A percentile compares a stretch with the other conserved stretches of the same genome.
These are phyloP conservation scores for Mormyrus iriodes DNA, from an alignment of 2,113 vertebrate species.

Conservation along the genomic window DNA sequence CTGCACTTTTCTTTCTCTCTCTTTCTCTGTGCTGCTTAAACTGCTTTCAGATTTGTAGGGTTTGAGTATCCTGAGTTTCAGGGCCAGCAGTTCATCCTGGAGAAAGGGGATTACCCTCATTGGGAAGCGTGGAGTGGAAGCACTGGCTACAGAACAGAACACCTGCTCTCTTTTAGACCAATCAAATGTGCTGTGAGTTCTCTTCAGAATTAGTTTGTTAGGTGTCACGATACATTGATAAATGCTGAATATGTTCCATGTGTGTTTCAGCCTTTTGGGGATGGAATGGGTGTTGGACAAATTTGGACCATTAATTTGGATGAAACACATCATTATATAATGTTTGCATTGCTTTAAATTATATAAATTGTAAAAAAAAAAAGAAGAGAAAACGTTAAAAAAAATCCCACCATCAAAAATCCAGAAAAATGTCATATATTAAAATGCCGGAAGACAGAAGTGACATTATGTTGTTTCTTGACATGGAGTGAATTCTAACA, in stretches of 20 bases:
- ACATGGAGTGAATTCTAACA: background rate
- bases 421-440: background rate
- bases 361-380: background rate
- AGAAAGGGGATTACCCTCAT: constrained; percentile 90
- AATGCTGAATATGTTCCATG: background rate
- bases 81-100: constrained; percentile 94
- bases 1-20: background rate
- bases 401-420: background rate
- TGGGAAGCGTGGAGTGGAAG: constrained; percentile 91
- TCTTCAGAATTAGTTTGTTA: background rate
- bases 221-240: background rate
- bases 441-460: background rate
- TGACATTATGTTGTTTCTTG: background rate
- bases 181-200: constrained; percentile 81
- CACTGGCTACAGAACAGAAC: constrained; percentile 85
- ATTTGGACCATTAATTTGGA: background rate
- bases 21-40: constrained; percentile 10
- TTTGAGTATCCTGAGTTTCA: constrained; percentile 92
- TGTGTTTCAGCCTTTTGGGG: background rate
- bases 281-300: background rate
- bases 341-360: background rate
- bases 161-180: constrained; percentile 89
- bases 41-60: constrained; percentile 74
- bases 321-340: background rate
- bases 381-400: background rate